phyloP scores from a whole-genome alignment of 2,888 invertebrate genomes.

The Atethmia centrago region DNA sequence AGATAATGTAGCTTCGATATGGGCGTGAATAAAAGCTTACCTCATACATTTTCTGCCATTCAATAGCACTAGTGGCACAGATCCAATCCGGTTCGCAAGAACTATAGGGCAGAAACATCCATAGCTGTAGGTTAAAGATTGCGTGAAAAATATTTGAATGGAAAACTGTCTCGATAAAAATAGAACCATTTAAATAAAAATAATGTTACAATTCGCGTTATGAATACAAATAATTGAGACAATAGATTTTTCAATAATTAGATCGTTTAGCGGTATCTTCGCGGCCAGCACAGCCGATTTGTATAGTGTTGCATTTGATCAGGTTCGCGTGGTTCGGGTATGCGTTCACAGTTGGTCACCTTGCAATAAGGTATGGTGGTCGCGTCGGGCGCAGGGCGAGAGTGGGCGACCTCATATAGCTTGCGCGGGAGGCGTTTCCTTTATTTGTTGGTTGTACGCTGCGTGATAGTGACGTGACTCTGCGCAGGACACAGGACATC shows the following conservation, averaged over 20 bases:
- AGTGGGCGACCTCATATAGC: conserved; percentile 90
- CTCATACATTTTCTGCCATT: conserved; percentile 53
- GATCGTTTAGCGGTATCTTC: conserved; percentile 86
- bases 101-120: conserved; percentile 47
- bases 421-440: conserved; percentile 86
- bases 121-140: conserved; percentile 26
- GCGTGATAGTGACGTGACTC: conserved; percentile 86
- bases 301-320: conserved; percentile 78
- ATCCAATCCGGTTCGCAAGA: conserved; percentile 58
- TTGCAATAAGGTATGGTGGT: conserved; percentile 89
- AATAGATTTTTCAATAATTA: conserved; percentile 81
- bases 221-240: conserved; percentile 74
- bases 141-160: conserved; percentile 27
- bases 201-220: conserved; percentile 59
- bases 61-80: conserved; percentile 57
- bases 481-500: conserved; percentile 77
- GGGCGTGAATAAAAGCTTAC: conserved; percentile 49
- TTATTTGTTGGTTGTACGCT: conserved; percentile 89
- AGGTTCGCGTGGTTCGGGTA: conserved; percentile 66
- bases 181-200: conserved; percentile 59
- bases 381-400: conserved; percentile 87
- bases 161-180: conserved; percentile 38
- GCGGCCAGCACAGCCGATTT: conserved; percentile 81
- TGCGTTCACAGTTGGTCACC: conserved; percentile 85
- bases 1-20: conserved; percentile 36